A percentile compares a stretch with the other conserved stretches of the same genome.
phyloP scores from a whole-genome alignment of 2,113 vertebrate genomes.

The Prietella phreatophila region DNA sequence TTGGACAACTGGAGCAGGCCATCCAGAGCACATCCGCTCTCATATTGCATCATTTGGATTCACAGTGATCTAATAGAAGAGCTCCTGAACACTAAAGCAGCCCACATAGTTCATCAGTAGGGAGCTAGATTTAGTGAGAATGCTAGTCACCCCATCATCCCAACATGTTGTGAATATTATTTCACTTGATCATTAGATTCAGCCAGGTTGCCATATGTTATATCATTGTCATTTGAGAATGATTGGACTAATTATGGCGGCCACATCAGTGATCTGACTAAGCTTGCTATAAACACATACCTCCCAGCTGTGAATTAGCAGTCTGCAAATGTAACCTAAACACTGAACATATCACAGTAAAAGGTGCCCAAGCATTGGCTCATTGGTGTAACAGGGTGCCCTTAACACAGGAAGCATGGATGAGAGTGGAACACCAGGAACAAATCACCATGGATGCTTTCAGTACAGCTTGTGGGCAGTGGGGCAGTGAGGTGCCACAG shows the following conservation, averaged over 20 bases:
- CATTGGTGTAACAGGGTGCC: not conserved
- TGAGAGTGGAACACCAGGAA: not conserved
- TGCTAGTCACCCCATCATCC: not conserved
- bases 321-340: not conserved
- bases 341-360: not conserved
- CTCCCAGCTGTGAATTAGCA: not conserved
- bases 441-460: not conserved
- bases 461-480: not conserved
- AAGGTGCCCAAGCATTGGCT: not conserved
- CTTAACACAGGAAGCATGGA: not conserved
- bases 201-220: not conserved
- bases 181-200: not conserved
- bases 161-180: not conserved
- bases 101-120: not conserved
- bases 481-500: not conserved
- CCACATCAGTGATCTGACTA: not conserved
- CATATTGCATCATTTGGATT: not conserved
- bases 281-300: not conserved
- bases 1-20: not conserved
- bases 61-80: not conserved
- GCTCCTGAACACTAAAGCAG: not conserved
- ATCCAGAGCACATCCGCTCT: not conserved
- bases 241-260: not conserved
- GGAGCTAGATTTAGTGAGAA: not conserved
- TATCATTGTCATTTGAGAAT: not conserved